These are phyloP conservation scores for Crotalus tigris DNA, from an alignment of 2,113 vertebrate genomes.

Conservation along the genomic window DNA sequence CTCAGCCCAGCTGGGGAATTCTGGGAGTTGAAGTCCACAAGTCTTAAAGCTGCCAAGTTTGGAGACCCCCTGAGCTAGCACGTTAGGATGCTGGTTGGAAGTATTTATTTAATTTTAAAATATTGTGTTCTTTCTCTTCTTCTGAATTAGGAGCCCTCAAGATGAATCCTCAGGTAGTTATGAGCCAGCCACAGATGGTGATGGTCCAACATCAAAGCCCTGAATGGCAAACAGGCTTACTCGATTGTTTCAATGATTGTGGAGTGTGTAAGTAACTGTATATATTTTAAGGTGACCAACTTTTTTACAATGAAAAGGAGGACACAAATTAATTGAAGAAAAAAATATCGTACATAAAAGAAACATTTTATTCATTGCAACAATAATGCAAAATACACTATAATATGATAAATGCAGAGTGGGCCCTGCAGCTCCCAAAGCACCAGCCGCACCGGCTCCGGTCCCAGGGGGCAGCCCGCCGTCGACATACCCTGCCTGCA, in stretches of 20 bases:
- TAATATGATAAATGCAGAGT: too few species aligned
- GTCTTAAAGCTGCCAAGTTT: background rate
- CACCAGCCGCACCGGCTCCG: too few species aligned
- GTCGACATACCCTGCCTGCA: too few species aligned
- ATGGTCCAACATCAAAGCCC: rapidly evolving
- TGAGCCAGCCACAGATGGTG: background rate
- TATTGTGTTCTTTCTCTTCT: background rate
- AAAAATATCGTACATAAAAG: too few species aligned
- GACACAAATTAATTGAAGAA: too few species aligned
- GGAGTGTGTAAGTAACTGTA: conserved; percentile 63
- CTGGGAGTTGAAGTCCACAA: background rate
- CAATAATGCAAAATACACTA: too few species aligned
- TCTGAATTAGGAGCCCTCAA: background rate
- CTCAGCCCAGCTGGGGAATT: background rate
- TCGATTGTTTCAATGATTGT: conserved; percentile 64
- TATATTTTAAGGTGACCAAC: too few species aligned
- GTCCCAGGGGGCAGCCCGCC: too few species aligned
- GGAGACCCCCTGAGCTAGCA: background rate
- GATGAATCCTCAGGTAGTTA: background rate
- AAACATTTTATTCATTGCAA: too few species aligned
- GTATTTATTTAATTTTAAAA: background rate
- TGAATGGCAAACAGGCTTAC: conserved; percentile 62
- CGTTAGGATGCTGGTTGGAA: background rate
- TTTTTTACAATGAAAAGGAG: too few species aligned
- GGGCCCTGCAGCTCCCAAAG: too few species aligned